These are phyloP conservation scores for Cariama cristata DNA, from an alignment of 2,113 vertebrate genomes.

Conservation along the genomic window DNA sequence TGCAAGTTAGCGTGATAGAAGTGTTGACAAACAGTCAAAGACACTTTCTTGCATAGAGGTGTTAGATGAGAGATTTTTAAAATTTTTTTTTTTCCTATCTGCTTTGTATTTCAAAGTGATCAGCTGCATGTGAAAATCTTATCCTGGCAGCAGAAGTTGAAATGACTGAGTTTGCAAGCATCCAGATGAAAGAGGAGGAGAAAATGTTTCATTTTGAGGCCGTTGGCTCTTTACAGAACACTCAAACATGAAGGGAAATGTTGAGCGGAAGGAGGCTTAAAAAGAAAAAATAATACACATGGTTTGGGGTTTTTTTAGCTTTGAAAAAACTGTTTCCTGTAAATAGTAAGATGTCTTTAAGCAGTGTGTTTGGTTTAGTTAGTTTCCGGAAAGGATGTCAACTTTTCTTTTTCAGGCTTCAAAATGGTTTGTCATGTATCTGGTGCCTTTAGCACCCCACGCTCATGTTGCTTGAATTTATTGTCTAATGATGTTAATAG, in stretches of 20 bases:
- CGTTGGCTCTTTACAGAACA: background rate
- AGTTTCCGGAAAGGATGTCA: background rate
- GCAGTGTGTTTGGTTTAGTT: background rate
- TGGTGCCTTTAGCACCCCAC: background rate
- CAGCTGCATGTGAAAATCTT: background rate
- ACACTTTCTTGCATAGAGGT: background rate
- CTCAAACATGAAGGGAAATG: background rate
- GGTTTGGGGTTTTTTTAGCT: rapidly evolving
- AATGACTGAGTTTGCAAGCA: background rate
- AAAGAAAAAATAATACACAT: background rate
- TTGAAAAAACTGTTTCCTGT: slow-evolving; percentile 13
- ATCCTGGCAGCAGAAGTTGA: background rate
- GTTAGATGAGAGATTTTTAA: background rate
- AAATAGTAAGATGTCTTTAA: background rate
- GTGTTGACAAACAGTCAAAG: no score
- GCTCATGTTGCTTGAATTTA: background rate
- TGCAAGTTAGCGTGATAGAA: no score
- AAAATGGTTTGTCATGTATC: background rate
- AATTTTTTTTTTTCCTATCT: background rate
- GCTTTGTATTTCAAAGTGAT: background rate
- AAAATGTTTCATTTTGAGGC: background rate
- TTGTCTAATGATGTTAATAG: background rate
- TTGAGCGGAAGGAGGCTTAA: background rate
- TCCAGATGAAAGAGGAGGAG: background rate
- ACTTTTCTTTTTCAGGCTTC: background rate